Base-by-base conservation (phyloP, 2,888 invertebrate species). In the Tanypteryx hageni region DNA sequence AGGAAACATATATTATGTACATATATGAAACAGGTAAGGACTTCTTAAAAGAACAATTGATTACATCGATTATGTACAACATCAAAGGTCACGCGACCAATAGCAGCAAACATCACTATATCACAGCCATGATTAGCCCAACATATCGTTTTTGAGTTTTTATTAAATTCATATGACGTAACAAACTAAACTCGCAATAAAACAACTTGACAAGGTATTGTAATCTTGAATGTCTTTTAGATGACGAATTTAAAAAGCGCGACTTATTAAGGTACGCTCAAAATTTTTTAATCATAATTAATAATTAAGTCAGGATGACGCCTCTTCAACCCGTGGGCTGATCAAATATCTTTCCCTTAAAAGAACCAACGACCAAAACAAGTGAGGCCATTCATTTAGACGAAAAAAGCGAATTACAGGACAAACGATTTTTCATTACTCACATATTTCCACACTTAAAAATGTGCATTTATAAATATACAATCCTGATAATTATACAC, bases 51-150 rank as follows among this genome's bases (percentile, higher is more conserved):
- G 64, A 89, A 85, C 61, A 89, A 89, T 89, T 64, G 64, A 59
- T 44, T 44, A 57, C 57, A 89, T 44, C 31, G 11, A 22, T 31
- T 89, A 61, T 89, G 56, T 89, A 89, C 89, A 89, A 68, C 64
- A 89, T 56, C 13, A 44, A 44, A 13, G 89, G 64, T 89, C 89
- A 68, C 89, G 44, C 64, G 64, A 64, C 59, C 61, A 86, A 89
- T 18, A 89, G 89, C 89, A 89, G 64, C 64, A 89, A 44, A 68
- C 89, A 89, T 89, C 64, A 68, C 44, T 68, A 89, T 89, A 89
- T 89, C 89, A 89, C 89, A 89, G 89, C 89, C 89, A 58, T 64
- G n/a, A 44, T 89, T 44, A 68, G 64, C 89, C 61, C 64, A 85
- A 57, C 44, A 89, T 44, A 31, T 76, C 22, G 76, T 76, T 27